Conservation (phyloP, 1,140 invertebrate genomes). For the Dysdera silvatica region DNA sequence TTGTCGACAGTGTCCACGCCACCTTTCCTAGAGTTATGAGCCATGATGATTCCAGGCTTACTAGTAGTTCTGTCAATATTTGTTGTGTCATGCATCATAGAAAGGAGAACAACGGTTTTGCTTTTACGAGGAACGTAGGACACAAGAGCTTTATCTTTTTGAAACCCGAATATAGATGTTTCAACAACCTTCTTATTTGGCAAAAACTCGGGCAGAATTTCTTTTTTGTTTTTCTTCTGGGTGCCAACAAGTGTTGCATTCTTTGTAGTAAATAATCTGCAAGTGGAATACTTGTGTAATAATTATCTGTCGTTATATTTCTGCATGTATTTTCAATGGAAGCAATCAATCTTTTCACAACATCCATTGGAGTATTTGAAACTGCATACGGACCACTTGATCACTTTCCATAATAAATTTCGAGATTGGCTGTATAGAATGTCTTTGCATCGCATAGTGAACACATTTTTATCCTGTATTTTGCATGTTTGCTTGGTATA, state of each 20-base stretch:
- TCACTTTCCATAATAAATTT: conserved; percentile 29
- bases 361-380: not conserved
- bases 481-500: conserved; percentile 31
- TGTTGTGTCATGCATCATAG: conserved; percentile 27
- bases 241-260: conserved; percentile 30
- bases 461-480: conserved; percentile 35
- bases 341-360: conserved; percentile 19
- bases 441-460: conserved; percentile 25
- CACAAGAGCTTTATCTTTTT: conserved; percentile 10
- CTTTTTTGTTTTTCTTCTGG: conserved; percentile 23
- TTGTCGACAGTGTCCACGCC: conserved; percentile 46
- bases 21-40: conserved; percentile 46
- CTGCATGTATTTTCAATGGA: conserved; percentile 10
- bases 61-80: conserved; percentile 22
- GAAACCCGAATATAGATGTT: not conserved
- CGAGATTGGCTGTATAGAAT: conserved; percentile 21
- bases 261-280: conserved; percentile 21
- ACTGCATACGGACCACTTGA: conserved; percentile 11
- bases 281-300: conserved; percentile 24
- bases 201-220: conserved; percentile 27
- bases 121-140: conserved; percentile 30
- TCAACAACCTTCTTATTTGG: not conserved
- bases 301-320: conserved; percentile 31
- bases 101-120: conserved; percentile 30
- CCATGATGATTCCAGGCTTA: conserved; percentile 44